Percentiles rank a stretch among this genome's conserved stretches.
These are phyloP conservation scores for Calyptommatus sinebrachiatus DNA, from an alignment of 2,113 vertebrate species.

Conservation along the genomic window DNA sequence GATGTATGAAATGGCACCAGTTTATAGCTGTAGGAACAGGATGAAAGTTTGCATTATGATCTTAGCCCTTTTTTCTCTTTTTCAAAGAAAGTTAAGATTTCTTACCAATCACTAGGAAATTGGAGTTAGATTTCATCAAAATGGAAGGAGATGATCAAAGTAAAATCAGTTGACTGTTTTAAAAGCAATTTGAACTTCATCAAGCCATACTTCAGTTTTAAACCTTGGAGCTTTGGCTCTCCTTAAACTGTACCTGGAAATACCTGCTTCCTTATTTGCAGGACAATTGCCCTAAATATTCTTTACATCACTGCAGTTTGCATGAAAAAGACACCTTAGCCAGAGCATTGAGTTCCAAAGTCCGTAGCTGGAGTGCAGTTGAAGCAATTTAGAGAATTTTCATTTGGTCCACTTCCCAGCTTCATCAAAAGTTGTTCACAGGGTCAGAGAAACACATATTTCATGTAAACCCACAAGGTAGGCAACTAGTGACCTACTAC, in stretches of 20 bases:
- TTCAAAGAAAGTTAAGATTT: background rate
- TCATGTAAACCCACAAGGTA: background rate
- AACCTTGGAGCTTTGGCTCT: background rate
- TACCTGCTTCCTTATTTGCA: background rate
- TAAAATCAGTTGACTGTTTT: background rate
- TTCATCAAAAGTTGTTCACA: background rate
- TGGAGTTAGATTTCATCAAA: accelerated
- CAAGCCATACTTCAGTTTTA: background rate
- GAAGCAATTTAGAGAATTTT: background rate
- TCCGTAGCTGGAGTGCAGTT: background rate
- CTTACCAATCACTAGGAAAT: background rate
- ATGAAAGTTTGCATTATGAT: background rate
- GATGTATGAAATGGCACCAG: background rate
- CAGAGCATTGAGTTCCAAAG: background rate
- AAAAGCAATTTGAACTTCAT: background rate
- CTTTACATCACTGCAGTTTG: background rate
- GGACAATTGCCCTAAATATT: background rate
- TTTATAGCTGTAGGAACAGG: accelerated
- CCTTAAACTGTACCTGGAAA: background rate
- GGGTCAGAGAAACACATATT: background rate
- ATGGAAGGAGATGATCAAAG: background rate
- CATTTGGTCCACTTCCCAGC: background rate
- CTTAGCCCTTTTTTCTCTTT: too few relatives aligned
- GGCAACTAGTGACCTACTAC: background rate
- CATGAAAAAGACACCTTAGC: background rate